phyloP scores from a whole-genome alignment of 53 echinoderm and acorn worm genomes.

The Stichopus horrens region DNA sequence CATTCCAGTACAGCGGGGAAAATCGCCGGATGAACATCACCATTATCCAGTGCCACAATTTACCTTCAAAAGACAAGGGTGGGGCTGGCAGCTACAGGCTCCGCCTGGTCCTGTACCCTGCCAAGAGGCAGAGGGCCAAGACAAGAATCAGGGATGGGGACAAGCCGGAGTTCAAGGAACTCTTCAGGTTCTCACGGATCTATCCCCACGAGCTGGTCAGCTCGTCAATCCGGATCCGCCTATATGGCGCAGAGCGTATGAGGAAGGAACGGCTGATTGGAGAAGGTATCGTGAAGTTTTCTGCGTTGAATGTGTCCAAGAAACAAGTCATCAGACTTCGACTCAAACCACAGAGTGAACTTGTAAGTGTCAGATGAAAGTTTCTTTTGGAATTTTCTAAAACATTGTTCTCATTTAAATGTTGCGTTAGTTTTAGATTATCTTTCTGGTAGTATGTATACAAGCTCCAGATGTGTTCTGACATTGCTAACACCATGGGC shows the following conservation, averaged over 20 bases:
- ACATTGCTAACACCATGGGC: too few relatives aligned
- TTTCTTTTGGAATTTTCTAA: too few relatives aligned
- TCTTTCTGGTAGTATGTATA: too few relatives aligned
- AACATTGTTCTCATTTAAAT: too few relatives aligned
- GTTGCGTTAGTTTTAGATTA: too few relatives aligned
- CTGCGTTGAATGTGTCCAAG: slow-evolving; percentile 73
- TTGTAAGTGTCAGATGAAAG: slow-evolving; percentile 54
- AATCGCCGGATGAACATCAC: slow-evolving; percentile 88
- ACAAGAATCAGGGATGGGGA: slow-evolving; percentile 86
- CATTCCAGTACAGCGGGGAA: slow-evolving; percentile 91
- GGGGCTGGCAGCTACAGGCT: slow-evolving; percentile 82
- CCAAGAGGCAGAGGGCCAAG: slow-evolving; percentile 87
- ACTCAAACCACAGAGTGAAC: slow-evolving; percentile 79
- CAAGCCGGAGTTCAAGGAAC: slow-evolving; percentile 87
- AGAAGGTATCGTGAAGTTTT: slow-evolving; percentile 91
- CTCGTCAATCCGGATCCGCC: slow-evolving; percentile 72
- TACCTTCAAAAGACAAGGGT: slow-evolving; percentile 81
- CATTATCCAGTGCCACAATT: slow-evolving; percentile 65
- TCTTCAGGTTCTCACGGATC: slow-evolving; percentile 88
- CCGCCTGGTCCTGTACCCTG: slow-evolving; percentile 78
- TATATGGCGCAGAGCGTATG: slow-evolving; percentile 86
- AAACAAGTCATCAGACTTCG: slow-evolving; percentile 74
- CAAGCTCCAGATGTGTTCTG: too few relatives aligned
- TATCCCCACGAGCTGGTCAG: slow-evolving; percentile 92
- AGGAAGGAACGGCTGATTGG: slow-evolving; percentile 92